Percentiles rank a stretch among this genome's conserved stretches.
Conservation (phyloP, 2,888 invertebrate species). For the Ypsolopha scabrella region DNA sequence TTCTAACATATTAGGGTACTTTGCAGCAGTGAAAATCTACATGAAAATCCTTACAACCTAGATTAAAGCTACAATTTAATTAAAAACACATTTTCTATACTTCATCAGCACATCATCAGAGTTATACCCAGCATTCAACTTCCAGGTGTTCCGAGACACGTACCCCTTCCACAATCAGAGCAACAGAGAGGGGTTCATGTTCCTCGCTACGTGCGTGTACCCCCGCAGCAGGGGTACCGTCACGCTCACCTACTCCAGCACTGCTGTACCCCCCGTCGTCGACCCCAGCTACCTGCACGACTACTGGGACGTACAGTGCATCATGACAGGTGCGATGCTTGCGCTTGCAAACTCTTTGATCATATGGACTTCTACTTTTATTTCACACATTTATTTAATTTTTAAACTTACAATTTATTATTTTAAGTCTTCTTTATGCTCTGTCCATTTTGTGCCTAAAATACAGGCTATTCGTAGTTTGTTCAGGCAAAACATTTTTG, state of each 20-base stretch:
- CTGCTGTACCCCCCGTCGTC: conserved; percentile 73
- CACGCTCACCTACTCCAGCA: conserved; percentile 65
- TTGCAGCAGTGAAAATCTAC: too few relatives aligned
- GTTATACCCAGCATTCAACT: not conserved
- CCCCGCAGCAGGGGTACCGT: conserved; percentile 79
- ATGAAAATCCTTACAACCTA: too few relatives aligned
- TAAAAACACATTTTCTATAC: not conserved
- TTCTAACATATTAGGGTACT: too few relatives aligned
- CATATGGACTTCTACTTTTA: too few relatives aligned
- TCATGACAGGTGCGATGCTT: conserved; percentile 58
- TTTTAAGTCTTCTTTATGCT: too few relatives aligned
- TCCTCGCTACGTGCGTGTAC: conserved; percentile 75
- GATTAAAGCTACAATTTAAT: too few relatives aligned
- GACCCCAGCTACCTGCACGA: conserved; percentile 80
- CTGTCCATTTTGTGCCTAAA: too few relatives aligned
- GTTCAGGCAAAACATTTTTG: too few relatives aligned
- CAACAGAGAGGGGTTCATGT: conserved; percentile 76
- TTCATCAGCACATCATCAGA: not conserved
- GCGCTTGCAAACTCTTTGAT: too few relatives aligned
- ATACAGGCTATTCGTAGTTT: too few relatives aligned
- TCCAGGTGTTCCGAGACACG: conserved; percentile 72
- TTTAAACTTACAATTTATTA: too few relatives aligned
- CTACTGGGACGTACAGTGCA: conserved; percentile 73
- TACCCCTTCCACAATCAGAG: conserved; percentile 76
- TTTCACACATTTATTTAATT: too few relatives aligned